Conservation (phyloP, 2,797 vertebrate species). For the Buphagus erythrorhynchus region DNA sequence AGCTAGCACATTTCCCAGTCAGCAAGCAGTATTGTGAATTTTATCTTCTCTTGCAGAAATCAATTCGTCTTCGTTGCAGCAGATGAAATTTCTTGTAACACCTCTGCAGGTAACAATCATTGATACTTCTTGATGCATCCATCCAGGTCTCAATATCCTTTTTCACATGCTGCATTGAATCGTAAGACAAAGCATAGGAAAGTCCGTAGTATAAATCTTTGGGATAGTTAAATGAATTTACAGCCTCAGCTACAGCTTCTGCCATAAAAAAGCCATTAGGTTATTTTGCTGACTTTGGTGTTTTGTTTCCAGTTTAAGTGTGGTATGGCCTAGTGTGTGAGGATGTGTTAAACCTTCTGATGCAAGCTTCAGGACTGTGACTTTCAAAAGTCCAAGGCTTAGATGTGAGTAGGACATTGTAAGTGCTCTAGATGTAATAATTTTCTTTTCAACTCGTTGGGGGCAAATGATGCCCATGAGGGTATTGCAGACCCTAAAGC, state of each 20-base stretch:
- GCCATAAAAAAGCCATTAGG: slow-evolving; percentile 43
- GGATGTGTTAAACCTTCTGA: slow-evolving; percentile 40
- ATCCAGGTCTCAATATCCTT: slow-evolving; percentile 83
- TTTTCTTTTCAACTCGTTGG: slow-evolving; percentile 47
- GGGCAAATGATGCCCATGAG: slow-evolving; percentile 36
- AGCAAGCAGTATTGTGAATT: slow-evolving; percentile 94
- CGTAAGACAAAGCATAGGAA: slow-evolving; percentile 72
- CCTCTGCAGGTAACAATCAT: slow-evolving; percentile 94
- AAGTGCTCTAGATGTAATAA: slow-evolving; percentile 34
- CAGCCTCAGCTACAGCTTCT: slow-evolving; percentile 59
- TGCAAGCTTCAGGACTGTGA: not conserved
- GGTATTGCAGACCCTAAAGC: slow-evolving; percentile 24
- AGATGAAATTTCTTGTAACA: slow-evolving; percentile 97
- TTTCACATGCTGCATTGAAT: slow-evolving; percentile 81
- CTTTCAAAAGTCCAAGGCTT: not conserved
- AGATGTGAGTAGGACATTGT: slow-evolving; percentile 44
- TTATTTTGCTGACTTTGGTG: slow-evolving; percentile 72
- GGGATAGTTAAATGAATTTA: slow-evolving; percentile 55
- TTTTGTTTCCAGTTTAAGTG: slow-evolving; percentile 69
- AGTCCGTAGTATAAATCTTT: slow-evolving; percentile 61
- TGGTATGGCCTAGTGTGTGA: slow-evolving; percentile 57
- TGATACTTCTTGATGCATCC: slow-evolving; percentile 89
- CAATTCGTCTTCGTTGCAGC: slow-evolving; percentile 96
- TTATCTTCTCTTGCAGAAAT: slow-evolving; percentile 97
- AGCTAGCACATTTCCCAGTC: slow-evolving; percentile 83